These are phyloP conservation scores for Drosophila sturtevanti DNA, from an alignment of 1,140 invertebrate species.

Conservation along the genomic window DNA sequence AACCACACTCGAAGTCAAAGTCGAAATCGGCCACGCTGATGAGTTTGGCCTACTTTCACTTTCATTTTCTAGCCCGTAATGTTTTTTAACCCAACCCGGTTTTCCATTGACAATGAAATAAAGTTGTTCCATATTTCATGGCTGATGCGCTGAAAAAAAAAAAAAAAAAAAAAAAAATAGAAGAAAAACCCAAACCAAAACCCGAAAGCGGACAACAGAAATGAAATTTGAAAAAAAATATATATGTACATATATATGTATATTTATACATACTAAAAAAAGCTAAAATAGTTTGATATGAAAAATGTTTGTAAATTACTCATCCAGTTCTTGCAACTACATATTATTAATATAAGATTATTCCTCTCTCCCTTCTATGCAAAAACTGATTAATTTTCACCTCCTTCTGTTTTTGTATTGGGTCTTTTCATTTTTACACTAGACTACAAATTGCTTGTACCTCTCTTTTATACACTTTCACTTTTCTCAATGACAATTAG, in stretches of 20 bases:
- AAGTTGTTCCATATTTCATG: constrained; percentile 73
- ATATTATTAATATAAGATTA: too few relatives aligned
- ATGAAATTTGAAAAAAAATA: constrained; percentile 21
- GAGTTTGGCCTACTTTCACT: constrained; percentile 79
- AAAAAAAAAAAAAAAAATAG: neutral
- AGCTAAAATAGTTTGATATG: constrained; percentile 4
- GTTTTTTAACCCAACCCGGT: constrained; percentile 55
- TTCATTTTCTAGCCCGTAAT: constrained; percentile 65
- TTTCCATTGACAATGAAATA: constrained; percentile 77
- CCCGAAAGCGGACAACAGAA: constrained; percentile 9
- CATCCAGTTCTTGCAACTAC: constrained; percentile 23
- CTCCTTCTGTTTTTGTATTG: neutral
- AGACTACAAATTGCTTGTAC: constrained; percentile 15
- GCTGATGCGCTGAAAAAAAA: constrained; percentile 39
- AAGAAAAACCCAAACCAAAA: constrained; percentile 15
- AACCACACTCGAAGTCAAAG: constrained; percentile 30
- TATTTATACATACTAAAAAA: constrained; percentile 40
- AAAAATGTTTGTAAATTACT: constrained; percentile 60
- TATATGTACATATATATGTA: constrained; percentile 4
- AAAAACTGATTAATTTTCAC: constrained; percentile 48
- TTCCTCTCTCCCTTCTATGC: constrained; percentile 40
- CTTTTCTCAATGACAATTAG: constrained; percentile 66
- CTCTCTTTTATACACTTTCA: constrained; percentile 51
- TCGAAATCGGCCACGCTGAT: constrained; percentile 62
- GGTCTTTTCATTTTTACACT: constrained; percentile 19